Conservation (phyloP, 2,113 vertebrate genomes). For the Phyllostomus discolor region DNA sequence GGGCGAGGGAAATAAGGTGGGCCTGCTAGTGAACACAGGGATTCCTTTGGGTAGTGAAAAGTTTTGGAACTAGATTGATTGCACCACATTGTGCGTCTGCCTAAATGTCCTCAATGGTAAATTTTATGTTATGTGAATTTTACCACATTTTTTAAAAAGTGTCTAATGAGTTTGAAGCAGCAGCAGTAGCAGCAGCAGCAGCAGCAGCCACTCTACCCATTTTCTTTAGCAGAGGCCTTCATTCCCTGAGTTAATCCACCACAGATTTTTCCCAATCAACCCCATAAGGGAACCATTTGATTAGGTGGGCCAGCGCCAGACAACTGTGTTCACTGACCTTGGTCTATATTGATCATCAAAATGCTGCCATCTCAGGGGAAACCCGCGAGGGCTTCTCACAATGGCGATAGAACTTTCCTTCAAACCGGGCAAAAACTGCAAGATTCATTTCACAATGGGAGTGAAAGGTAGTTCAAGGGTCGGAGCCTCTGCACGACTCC, state of each 20-base stretch:
- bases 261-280: not conserved
- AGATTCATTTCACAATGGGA: not conserved
- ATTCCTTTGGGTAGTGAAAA: not conserved
- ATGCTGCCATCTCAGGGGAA: not conserved
- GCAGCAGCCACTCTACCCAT: not conserved
- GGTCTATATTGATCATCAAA: not conserved
- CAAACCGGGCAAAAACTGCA: not conserved
- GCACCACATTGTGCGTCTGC: not conserved
- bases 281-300: not conserved
- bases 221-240: not conserved
- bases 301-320: not conserved
- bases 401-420: not conserved
- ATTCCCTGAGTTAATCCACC: constrained; percentile 6
- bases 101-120: not conserved
- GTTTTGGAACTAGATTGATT: not conserved
- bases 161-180: not conserved
- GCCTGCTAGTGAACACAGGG: no score
- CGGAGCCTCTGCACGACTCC: not conserved
- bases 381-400: not conserved
- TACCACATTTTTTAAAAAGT: not conserved
- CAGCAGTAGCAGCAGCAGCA: not conserved
- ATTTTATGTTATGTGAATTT: not conserved
- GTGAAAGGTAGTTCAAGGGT: not conserved
- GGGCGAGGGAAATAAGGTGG: no score
- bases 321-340: not conserved